These are phyloP conservation scores for Metacarcinus magister DNA, from an alignment of 2,888 invertebrate species.

Conservation along the genomic window DNA sequence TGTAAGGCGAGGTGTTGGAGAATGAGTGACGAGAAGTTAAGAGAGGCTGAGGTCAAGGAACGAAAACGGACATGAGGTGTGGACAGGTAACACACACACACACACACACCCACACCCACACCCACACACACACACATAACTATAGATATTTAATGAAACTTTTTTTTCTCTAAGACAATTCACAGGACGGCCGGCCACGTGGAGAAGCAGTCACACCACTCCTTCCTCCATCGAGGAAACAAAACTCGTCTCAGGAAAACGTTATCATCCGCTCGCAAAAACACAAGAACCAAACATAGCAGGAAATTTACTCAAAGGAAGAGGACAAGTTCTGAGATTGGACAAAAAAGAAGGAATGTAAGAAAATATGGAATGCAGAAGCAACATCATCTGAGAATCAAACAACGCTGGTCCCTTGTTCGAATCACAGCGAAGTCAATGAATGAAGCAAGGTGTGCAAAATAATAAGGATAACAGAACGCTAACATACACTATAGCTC, in stretches of 20 bases:
- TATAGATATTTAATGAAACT: neutral
- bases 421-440: neutral
- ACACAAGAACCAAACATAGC: neutral
- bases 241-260: neutral
- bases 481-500: neutral
- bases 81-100: slow-evolving; percentile 55
- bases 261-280: neutral
- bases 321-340: neutral
- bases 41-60: neutral
- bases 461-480: neutral
- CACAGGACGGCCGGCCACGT: neutral
- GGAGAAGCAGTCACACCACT: neutral
- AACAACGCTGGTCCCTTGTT: neutral
- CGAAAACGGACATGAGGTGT: neutral
- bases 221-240: neutral
- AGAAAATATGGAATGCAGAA: neutral
- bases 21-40: neutral
- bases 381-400: neutral
- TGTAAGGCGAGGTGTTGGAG: neutral
- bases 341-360: neutral
- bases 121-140: slow-evolving; percentile 49
- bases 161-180: neutral
- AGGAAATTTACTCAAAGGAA: neutral
- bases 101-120: slow-evolving; percentile 19
- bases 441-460: neutral